Base-by-base conservation (phyloP, 2,888 invertebrate species). In the Sarcophaga subvicina region DNA sequence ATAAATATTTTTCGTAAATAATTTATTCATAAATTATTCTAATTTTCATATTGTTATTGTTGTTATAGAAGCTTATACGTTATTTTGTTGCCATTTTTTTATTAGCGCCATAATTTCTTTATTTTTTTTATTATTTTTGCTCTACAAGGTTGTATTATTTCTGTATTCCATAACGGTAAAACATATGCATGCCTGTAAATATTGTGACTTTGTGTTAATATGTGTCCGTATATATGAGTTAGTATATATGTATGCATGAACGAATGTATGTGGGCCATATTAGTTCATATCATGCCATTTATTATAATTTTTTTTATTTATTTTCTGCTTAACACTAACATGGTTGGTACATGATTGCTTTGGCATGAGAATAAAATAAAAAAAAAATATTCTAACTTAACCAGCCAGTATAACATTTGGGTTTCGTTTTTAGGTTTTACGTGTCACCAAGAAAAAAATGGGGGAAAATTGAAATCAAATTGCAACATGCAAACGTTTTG, bases 401-500 rank as follows among this genome's bases (percentile, higher is more conserved):
- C 10, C 5, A 14, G 64, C 37, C 37, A 76, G 66, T 82, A 76
- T 66, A 73, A 82, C 81, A 80, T 77, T 37, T 69, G 64, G 62
- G 59, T 86, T 49, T 63, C 27, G 10, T 69, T 70, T 82, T 83
- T 73, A 80, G 10, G 63, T 70, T 82, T 83, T 73, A 80, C 80
- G 86, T 83, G 77, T 80, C 83, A 17, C 54, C 54, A 54, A 59
- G 80, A 37, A 37, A 37, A 37, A 37, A 37, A 37, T 8, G 8
- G 2, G 6, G 2, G 6, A 37, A 37, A 37, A 37, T 37, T 37
- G 8, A 37, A 37, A 37, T 37, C 37, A 37, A 86, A 75, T 60
- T 83, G 80, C 80, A 86, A 77, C 77, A 80, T 86, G 86, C 86
- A 83, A 86, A 80, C 66, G 12, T 82, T 76, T 75, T 47, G 62